Base-by-base conservation (phyloP, 1,140 invertebrate genomes). In the Centruroides sculpturatus region DNA sequence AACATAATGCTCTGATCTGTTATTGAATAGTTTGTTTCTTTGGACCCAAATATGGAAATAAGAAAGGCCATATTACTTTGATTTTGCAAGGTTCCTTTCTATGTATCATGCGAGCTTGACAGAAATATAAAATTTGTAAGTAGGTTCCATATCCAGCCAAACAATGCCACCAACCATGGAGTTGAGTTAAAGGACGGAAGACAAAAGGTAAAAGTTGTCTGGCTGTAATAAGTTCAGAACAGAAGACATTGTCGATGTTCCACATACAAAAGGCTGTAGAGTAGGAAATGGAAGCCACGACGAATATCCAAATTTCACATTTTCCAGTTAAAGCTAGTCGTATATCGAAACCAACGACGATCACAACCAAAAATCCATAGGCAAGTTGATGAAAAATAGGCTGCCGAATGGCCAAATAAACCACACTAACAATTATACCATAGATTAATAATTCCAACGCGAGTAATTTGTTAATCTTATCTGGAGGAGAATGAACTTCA, bases 121-220 rank as follows among this genome's bases (percentile, higher is more conserved):
- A 41, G 8, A 41, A 41, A 41, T 41, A 41, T 41, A 41, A 41
- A 6, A 41, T 41, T 41, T 41, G 41, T 8, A 41, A 41, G 8
- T 41, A 41, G 41, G 41, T 56, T 5, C 13, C 56, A 10, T 70
- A 70, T 12, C 71, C 71, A 57, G 69, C 66, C 1, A 72, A 61
- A 49, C 70, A 62, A 63, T 73, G 72, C 72, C 72, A 73, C 65
- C 69, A 70, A 36, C 69, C 72, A 66, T 73, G 71, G 13, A 73
- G 59, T 61, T 73, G 71, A 7, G 68, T 71, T 0, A 73, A 59
- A 13, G 71, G 69, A 35, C n/a, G 23, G 3, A 65, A 36, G n/a
- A 64, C 9, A 11, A 34, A 52, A 7, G 66, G 66, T 46, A 62
- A 35, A n/a, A 12, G 10, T 47, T 56, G 5, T 49, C 64, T 35